Conservation (phyloP, 2,797 vertebrate genomes). For the Danio tinwini region DNA sequence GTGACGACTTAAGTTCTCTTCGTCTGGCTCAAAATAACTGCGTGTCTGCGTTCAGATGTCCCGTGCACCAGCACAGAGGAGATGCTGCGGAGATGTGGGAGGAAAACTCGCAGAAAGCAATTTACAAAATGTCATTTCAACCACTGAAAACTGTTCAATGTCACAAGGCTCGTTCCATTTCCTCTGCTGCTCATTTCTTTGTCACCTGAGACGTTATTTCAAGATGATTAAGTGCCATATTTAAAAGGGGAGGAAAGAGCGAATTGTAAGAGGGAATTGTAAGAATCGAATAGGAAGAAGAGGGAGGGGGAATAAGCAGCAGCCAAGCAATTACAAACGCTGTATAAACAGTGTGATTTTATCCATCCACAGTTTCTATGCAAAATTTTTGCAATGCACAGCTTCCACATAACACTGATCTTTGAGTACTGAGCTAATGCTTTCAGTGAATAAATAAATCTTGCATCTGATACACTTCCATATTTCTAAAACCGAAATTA, state of each 20-base stretch:
- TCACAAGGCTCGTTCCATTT: constrained; percentile 42
- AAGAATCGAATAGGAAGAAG: constrained; percentile 2
- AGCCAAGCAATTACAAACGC: constrained; percentile 22
- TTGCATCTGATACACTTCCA: constrained; percentile 13
- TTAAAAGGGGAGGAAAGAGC: constrained; percentile 40
- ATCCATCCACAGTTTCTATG: constrained; percentile 3
- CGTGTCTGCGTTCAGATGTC: constrained; percentile 33
- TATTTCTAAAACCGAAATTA: constrained; percentile 7
- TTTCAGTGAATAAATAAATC: constrained; percentile 32
- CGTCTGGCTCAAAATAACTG: constrained; percentile 33
- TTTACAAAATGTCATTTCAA: constrained; percentile 48
- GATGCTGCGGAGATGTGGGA: constrained; percentile 40
- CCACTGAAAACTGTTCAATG: constrained; percentile 42
- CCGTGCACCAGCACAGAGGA: neutral
- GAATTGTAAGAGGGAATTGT: constrained; percentile 29
- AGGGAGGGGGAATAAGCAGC: constrained; percentile 1
- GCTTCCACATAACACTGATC: neutral
- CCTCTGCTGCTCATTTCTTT: constrained; percentile 22
- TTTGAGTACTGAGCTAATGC: neutral
- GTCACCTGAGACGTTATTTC: constrained; percentile 45
- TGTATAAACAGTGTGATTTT: constrained; percentile 26
- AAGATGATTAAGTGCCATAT: constrained; percentile 38
- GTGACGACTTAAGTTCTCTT: constrained; percentile 38
- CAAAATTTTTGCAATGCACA: constrained; percentile 34
- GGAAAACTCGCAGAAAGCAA: constrained; percentile 42